These are phyloP conservation scores for Apocrypta bakeri DNA, from an alignment of 1,140 invertebrate genomes.

Conservation along the genomic window DNA sequence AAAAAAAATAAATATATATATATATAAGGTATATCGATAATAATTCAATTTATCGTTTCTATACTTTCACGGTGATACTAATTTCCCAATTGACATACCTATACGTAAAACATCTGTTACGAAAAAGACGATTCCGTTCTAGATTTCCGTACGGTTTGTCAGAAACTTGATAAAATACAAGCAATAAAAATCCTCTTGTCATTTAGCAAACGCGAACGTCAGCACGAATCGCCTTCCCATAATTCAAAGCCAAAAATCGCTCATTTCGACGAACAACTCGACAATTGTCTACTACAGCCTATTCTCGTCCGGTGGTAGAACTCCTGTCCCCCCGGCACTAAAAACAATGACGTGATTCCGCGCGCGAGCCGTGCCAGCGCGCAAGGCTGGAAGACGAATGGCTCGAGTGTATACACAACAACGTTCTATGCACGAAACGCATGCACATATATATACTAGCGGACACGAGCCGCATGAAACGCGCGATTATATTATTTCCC, in stretches of 20 bases:
- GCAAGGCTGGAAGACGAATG: slow-evolving; percentile 43
- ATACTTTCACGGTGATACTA: no score
- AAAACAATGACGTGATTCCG: slow-evolving; percentile 50
- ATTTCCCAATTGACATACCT: no score
- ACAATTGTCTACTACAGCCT: slow-evolving; percentile 12
- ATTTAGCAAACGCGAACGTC: no score
- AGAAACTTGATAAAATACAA: no score
- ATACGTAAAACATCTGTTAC: no score
- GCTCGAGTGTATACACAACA: background rate
- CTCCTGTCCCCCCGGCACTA: slow-evolving; percentile 44
- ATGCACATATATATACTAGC: background rate
- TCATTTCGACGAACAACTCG: slow-evolving; percentile 32
- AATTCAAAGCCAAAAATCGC: background rate
- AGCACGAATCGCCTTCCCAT: background rate
- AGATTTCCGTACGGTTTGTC: no score
- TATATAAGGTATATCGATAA: no score
- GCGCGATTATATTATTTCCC: slow-evolving; percentile 27
- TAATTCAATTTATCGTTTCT: no score
- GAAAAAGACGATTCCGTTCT: no score
- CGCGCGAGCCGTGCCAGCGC: slow-evolving; percentile 47
- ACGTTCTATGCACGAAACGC: background rate
- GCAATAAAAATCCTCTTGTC: no score
- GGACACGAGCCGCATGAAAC: background rate
- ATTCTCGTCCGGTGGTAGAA: background rate
- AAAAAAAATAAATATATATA: no score